A percentile compares a stretch with the other conserved stretches of the same genome.
phyloP scores from a whole-genome alignment of 2,888 invertebrate species.

The Drosophila mettleri region DNA sequence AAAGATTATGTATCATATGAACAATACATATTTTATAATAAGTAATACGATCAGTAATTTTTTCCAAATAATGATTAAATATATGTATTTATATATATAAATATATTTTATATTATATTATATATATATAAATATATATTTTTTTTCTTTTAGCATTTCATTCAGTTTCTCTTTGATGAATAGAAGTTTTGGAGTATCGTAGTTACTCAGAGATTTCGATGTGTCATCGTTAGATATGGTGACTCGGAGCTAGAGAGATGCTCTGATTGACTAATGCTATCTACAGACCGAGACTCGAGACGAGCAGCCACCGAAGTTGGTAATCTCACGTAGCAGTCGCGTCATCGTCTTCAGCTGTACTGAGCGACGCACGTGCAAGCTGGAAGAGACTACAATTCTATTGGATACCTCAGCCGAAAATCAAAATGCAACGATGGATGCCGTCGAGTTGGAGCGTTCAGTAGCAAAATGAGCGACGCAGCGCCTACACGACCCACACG shows the following conservation, averaged over 20 bases:
- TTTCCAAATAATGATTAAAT: too few species aligned
- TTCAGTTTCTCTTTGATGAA: neutral
- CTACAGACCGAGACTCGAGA: conserved; percentile 55
- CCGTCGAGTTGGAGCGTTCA: conserved; percentile 43
- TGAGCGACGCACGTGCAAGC: conserved; percentile 28
- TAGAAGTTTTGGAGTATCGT: neutral
- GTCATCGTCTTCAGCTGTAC: conserved; percentile 17
- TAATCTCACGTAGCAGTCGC: conserved; percentile 63
- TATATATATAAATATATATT: neutral
- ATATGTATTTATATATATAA: too few species aligned
- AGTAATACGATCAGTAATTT: too few species aligned
- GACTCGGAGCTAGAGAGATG: neutral
- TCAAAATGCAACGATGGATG: conserved; percentile 40
- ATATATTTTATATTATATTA: neutral
- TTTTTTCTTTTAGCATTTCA: neutral
- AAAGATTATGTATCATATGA: neutral
- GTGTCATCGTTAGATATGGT: conserved; percentile 57
- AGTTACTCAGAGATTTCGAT: conserved; percentile 22
- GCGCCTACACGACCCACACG: conserved; percentile 43
- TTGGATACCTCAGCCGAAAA: conserved; percentile 21
- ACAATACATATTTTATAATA: too few species aligned
- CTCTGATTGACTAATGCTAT: conserved; percentile 52
- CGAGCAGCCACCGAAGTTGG: conserved; percentile 31
- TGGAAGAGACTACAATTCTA: conserved; percentile 44
- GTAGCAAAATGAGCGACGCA: conserved; percentile 63